Evolutionary conservation across 2,113 vertebrate genomes (phyloP).

Genomic region (Notiomystis cincta): DNA sequence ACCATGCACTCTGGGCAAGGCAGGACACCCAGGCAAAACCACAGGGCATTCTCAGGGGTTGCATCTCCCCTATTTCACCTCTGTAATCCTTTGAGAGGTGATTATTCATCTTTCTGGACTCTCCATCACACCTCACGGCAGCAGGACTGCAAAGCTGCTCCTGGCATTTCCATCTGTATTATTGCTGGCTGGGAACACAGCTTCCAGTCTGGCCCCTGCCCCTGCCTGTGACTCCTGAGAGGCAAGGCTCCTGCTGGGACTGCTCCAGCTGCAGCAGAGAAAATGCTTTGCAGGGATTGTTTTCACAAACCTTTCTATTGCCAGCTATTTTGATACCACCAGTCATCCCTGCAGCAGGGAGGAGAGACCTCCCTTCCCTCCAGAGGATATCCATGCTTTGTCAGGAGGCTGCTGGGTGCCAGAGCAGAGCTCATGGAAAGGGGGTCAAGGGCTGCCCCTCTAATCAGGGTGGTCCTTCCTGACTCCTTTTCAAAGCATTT

Average conservation of each 20-base stretch:
- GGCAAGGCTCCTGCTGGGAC: constrained; percentile 23
- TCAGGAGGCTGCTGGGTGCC: background rate
- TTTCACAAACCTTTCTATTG: background rate
- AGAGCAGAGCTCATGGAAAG: background rate
- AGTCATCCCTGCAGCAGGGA: background rate
- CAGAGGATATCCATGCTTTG: background rate
- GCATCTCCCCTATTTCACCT: background rate
- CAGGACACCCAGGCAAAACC: background rate
- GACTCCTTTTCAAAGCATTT: constrained; percentile 24
- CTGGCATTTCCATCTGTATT: constrained; percentile 34
- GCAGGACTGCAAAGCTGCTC: background rate
- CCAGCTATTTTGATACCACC: background rate
- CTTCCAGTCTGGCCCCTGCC: constrained; percentile 57
- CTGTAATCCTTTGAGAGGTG: background rate
- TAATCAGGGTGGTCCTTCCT: constrained; percentile 58
- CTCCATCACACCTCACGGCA: background rate
- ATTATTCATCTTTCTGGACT: background rate
- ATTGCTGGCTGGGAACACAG: constrained; percentile 25
- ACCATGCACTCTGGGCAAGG: accelerated
- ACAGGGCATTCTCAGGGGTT: background rate
- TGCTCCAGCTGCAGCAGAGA: background rate
- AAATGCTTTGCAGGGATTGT: background rate
- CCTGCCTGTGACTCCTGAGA: constrained; percentile 21
- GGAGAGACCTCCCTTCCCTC: background rate
- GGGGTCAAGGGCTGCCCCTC: background rate